Base-by-base conservation (phyloP, 2,888 invertebrate genomes). In the Eupithecia inturbata region DNA sequence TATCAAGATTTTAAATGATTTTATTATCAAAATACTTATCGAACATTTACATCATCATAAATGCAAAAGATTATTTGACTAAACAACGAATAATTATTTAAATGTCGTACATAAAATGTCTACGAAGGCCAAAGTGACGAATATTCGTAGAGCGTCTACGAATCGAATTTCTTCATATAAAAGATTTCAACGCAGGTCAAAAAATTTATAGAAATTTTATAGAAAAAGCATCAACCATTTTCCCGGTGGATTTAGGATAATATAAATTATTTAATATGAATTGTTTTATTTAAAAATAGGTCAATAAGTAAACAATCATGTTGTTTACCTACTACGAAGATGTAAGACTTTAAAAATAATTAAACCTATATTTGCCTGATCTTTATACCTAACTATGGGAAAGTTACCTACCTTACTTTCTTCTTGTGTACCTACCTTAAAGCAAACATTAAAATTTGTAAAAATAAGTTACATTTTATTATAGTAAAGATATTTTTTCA, bases 121-220 rank as follows among this genome's bases (percentile, higher is more conserved):
- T 62, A 31, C 31, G 62, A 67, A 49, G 36, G 7, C n/a, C 22
- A 28, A 28, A 19, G 39, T 41, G 26, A 63, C 26, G 28, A 26
- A 28, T 31, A 28, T 16, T 67, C 36, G 68, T 68, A 70, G 57
- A 57, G 4, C 57, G 53, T 66, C 73, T 76, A 77, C 74, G 68
- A 31, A 33, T 62, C 33, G 70, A 71, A 74, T 69, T 67, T 62
- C 53, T 66, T 19, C 67, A 69, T 77, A 76, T 63, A 84, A 84
- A 87, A 87, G 87, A 87, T 81, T 81, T 85, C 81, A 86, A 87
- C 86, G 85, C 77, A 81, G 39, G 74, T 74, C 39, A 28, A 63
- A 68, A 60, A 60, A 28, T 39, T 66, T 26, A 66, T 19, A 1
- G n/a, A n/a, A n/a, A n/a, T n/a, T n/a, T n/a, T n/a, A n/a, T n/a